These are phyloP conservation scores for Cotesia congregata DNA, from an alignment of 2,888 invertebrate species.

Conservation along the genomic window DNA sequence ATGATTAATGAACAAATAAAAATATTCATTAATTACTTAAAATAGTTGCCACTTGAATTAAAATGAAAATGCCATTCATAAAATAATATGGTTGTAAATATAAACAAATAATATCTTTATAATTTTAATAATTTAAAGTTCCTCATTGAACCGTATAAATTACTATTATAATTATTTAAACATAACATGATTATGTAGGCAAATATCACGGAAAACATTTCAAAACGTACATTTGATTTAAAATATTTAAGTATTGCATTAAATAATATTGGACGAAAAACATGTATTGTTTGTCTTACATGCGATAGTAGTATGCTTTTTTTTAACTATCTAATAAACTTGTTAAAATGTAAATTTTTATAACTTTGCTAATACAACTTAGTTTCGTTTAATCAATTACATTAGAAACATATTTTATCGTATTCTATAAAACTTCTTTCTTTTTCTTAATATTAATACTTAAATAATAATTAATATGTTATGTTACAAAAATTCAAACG, in stretches of 20 bases:
- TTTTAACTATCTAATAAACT: too few species aligned
- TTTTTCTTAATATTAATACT: neutral
- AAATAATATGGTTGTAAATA: conserved; percentile 21
- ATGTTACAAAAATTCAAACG: conserved; percentile 10
- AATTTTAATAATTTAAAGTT: conserved; percentile 2
- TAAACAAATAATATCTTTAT: conserved; percentile 31
- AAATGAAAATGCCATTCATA: conserved; percentile 19
- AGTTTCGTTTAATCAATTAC: too few species aligned
- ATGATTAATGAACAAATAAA: neutral
- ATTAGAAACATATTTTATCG: too few species aligned
- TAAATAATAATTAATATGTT: neutral
- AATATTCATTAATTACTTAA: conserved; percentile 19
- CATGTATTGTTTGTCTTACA: neutral
- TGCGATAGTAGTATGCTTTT: too few species aligned
- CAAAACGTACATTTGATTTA: neutral
- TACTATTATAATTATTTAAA: conserved; percentile 21
- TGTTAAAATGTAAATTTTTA: too few species aligned
- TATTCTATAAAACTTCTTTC: neutral
- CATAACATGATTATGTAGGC: neutral
- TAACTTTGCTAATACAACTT: too few species aligned
- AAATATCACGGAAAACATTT: neutral
- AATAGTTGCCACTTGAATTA: conserved; percentile 20
- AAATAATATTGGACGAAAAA: conserved; percentile 5
- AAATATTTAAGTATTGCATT: neutral
- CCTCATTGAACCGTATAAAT: conserved; percentile 28